Evolutionary conservation across 2,113 vertebrate species (phyloP).

Genomic region (Callaeas wilsoni): DNA sequence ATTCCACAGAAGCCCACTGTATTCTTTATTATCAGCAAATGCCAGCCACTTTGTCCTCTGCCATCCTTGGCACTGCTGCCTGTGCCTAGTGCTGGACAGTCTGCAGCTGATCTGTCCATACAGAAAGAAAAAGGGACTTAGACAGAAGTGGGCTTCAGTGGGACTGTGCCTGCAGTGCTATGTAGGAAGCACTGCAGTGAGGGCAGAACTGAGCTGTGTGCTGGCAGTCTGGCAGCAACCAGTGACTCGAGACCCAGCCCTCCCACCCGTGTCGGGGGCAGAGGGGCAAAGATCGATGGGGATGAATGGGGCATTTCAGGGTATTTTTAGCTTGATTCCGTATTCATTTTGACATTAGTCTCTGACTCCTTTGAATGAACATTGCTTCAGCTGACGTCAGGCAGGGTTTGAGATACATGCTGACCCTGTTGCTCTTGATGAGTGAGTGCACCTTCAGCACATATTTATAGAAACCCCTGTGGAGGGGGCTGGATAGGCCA

Average conservation of each 20-base stretch:
- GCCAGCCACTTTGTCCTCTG: not conserved
- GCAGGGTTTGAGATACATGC: not conserved
- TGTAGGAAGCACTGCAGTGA: rapidly evolving
- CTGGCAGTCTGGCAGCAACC: not conserved
- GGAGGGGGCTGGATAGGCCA: not conserved
- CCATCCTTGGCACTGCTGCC: not conserved
- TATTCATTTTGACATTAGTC: not conserved
- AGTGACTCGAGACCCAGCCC: rapidly evolving
- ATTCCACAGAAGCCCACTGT: not conserved
- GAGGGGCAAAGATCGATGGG: not conserved
- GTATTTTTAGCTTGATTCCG: not conserved
- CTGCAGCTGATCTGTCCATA: not conserved
- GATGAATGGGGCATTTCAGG: not conserved
- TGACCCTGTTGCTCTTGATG: not conserved
- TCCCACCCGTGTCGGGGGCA: rapidly evolving
- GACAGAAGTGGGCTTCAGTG: not conserved
- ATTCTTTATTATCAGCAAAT: not conserved
- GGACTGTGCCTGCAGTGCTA: too few relatives aligned
- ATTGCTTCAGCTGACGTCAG: not conserved
- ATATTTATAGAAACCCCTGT: not conserved
- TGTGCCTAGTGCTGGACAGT: not conserved
- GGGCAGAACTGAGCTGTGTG: not conserved
- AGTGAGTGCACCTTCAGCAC: not conserved
- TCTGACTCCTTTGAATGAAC: not conserved
- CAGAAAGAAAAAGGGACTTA: not conserved